These are phyloP conservation scores for Scalopus aquaticus DNA, from an alignment of 2,113 vertebrate species.

Conservation along the genomic window DNA sequence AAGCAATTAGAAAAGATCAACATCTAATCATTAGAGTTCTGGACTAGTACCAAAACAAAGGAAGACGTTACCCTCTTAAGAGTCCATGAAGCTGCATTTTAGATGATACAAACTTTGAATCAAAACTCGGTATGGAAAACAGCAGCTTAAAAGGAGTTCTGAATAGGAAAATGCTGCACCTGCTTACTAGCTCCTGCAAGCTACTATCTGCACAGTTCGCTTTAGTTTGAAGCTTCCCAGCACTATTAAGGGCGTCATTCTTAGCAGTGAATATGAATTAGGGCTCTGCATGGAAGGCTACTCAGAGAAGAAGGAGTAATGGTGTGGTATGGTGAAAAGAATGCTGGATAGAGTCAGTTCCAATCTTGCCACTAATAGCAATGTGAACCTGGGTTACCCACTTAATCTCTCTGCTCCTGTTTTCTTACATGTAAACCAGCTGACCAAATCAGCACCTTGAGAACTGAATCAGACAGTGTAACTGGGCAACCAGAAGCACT, in stretches of 20 bases:
- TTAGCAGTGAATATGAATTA: conserved; percentile 8
- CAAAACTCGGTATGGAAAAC: conserved; percentile 53
- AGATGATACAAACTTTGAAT: conserved; percentile 35
- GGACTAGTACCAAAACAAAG: conserved; percentile 23
- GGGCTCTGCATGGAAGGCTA: not conserved
- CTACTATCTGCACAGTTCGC: conserved; percentile 17
- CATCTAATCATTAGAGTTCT: conserved; percentile 18
- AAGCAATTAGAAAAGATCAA: conserved; percentile 51
- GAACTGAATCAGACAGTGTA: not conserved
- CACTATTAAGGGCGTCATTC: not conserved
- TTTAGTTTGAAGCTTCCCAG: not conserved
- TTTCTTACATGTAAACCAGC: conserved; percentile 47
- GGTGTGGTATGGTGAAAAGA: not conserved
- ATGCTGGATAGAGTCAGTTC: not conserved
- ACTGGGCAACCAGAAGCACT: not conserved
- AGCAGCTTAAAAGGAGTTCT: conserved; percentile 47
- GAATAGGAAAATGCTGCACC: not conserved
- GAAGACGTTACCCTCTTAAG: not conserved
- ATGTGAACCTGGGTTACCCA: not conserved
- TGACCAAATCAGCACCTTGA: conserved; percentile 24
- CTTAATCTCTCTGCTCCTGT: conserved; percentile 3
- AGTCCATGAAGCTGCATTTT: conserved; percentile 15
- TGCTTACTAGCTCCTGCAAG: conserved; percentile 20
- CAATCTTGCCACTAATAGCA: conserved; percentile 17
- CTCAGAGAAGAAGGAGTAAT: not conserved